Evolutionary conservation across 2,888 invertebrate genomes (phyloP).

Genomic region (Tipula vernalis): DNA sequence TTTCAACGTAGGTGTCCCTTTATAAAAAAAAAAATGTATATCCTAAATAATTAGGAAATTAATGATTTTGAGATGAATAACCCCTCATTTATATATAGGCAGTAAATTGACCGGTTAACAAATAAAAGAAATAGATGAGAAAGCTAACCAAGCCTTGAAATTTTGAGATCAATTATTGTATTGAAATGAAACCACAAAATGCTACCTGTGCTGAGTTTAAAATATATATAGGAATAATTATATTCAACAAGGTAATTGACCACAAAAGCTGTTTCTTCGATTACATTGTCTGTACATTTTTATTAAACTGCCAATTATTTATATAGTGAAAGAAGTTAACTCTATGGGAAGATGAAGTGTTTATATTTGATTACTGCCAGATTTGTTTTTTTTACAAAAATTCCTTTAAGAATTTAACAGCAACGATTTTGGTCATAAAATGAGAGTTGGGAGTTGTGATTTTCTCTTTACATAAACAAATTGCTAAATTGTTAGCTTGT

Average conservation of each 20-base stretch:
- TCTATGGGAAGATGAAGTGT: background rate
- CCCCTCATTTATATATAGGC: background rate
- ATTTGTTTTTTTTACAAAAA: too few relatives aligned
- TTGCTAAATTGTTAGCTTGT: too few relatives aligned
- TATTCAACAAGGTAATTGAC: background rate
- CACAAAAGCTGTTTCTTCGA: background rate
- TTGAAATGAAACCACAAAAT: background rate
- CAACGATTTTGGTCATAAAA: too few relatives aligned
- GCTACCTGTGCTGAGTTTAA: background rate
- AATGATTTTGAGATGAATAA: background rate
- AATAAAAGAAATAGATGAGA: background rate
- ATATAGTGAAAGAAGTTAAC: background rate
- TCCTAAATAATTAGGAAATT: background rate
- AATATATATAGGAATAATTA: background rate
- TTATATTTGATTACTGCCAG: background rate
- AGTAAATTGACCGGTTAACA: background rate
- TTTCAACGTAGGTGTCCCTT: background rate
- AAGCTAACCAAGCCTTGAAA: background rate
- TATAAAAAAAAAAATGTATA: too few relatives aligned
- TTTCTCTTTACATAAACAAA: too few relatives aligned
- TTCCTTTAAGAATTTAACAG: too few relatives aligned
- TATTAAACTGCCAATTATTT: background rate
- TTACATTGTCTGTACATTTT: background rate
- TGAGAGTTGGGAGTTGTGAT: too few relatives aligned
- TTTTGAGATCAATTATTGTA: background rate